Evolutionary conservation across 1,140 invertebrate species (phyloP).

Genomic region (Aricia agestis): DNA sequence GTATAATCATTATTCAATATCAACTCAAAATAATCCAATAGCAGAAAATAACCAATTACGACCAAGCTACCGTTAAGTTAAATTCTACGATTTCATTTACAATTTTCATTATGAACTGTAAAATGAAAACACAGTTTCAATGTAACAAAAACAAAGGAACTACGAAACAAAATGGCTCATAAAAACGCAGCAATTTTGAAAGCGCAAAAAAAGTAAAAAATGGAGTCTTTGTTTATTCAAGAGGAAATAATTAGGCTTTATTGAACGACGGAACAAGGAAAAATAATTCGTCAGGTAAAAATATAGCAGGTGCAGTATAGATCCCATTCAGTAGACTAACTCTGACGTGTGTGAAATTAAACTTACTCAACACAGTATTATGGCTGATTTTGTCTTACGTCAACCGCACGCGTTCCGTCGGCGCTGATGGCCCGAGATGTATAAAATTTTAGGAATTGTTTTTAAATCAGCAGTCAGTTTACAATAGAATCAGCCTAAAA

Average conservation of each 20-base stretch:
- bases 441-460: too few species aligned
- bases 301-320: conserved; percentile 21
- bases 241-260: conserved; percentile 69
- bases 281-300: conserved; percentile 67
- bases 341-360: too few species aligned
- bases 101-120: background rate
- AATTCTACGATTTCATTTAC: background rate
- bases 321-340: too few species aligned
- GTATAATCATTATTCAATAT: background rate
- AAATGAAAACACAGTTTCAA: background rate
- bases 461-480: too few species aligned
- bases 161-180: conserved; percentile 19
- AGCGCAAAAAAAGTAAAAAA: conserved; percentile 34
- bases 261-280: conserved; percentile 46
- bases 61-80: background rate
- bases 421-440: too few species aligned
- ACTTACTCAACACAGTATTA: too few species aligned
- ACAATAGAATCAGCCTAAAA: too few species aligned
- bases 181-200: conserved; percentile 29
- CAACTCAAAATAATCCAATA: background rate
- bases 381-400: too few species aligned
- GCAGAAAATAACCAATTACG: background rate
- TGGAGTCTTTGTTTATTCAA: conserved; percentile 59
- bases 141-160: conserved; percentile 8
- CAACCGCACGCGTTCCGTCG: too few species aligned